phyloP scores from a whole-genome alignment of 1,140 invertebrate species.

The Heterodera schachtii region DNA sequence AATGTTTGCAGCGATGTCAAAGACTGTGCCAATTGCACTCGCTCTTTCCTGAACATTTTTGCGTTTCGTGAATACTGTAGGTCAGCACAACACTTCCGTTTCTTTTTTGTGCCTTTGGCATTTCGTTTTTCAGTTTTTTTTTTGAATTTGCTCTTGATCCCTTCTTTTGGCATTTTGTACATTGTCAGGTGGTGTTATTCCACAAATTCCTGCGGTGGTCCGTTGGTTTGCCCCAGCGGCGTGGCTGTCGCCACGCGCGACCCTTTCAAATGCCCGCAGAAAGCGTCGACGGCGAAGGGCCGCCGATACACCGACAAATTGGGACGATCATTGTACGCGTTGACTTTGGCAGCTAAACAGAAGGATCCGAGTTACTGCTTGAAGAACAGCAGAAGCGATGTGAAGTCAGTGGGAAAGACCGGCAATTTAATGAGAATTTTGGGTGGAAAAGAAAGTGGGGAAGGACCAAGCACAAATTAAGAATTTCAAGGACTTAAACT shows the following conservation, averaged over 20 bases:
- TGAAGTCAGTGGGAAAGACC: conserved; percentile 52
- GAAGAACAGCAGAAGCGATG: conserved; percentile 58
- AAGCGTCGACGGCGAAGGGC: conserved; percentile 57
- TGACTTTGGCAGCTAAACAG: conserved; percentile 53
- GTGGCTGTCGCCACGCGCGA: conserved; percentile 59
- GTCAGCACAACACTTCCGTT: conserved; percentile 35
- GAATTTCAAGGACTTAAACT: too few species aligned
- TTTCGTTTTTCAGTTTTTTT: too few species aligned
- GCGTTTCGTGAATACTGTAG: conserved; percentile 63
- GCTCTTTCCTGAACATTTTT: conserved; percentile 64
- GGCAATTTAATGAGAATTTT: neutral
- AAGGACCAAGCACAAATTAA: too few species aligned
- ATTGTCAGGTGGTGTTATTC: conserved; percentile 61
- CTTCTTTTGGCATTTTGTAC: neutral
- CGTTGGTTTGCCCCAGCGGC: conserved; percentile 58
- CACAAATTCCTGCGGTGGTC: conserved; percentile 60
- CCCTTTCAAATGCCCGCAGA: conserved; percentile 61
- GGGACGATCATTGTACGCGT: conserved; percentile 59
- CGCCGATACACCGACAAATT: conserved; percentile 64
- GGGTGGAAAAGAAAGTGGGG: too few species aligned
- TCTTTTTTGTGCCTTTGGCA: neutral
- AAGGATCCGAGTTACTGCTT: conserved; percentile 55
- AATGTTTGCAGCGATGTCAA: conserved; percentile 61
- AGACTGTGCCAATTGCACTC: conserved; percentile 54
- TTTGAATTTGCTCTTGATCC: neutral